Percentiles rank a stretch among this genome's conserved stretches.
Evolutionary conservation across 2,113 vertebrate genomes (phyloP).

Genomic region (Vimba vimba): DNA sequence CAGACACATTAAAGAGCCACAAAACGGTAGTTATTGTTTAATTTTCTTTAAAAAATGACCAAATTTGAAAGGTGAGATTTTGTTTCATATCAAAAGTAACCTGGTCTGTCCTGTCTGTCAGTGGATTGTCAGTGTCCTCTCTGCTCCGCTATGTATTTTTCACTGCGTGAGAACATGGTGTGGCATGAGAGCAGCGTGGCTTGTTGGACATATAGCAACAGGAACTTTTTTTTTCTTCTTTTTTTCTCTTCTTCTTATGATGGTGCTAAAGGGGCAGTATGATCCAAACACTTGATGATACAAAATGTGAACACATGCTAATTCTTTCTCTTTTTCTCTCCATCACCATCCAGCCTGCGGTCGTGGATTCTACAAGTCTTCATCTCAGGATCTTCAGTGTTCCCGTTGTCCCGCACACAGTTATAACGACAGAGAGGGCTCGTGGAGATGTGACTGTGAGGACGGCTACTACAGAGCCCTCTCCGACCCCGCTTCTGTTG

Average conservation of each 20-base stretch:
- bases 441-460: slow-evolving; percentile 94
- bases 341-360: slow-evolving; percentile 83
- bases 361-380: slow-evolving; percentile 97
- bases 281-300: slow-evolving; percentile 57
- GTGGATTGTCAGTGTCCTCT: too few species aligned
- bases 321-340: slow-evolving; percentile 28
- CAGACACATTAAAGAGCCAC: too few species aligned
- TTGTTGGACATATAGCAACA: too few species aligned
- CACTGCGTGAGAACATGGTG: too few species aligned
- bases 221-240: too few species aligned
- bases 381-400: slow-evolving; percentile 98
- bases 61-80: too few species aligned
- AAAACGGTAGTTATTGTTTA: too few species aligned
- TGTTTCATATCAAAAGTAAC: too few species aligned
- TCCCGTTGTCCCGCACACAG: slow-evolving; percentile 95
- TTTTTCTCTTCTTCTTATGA: slow-evolving; percentile 21
- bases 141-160: too few species aligned
- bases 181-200: too few species aligned
- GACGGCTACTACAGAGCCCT: slow-evolving; percentile 94
- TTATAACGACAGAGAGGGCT: slow-evolving; percentile 94
- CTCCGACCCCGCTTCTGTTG: slow-evolving; percentile 89
- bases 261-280: slow-evolving; percentile 53
- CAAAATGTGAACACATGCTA: slow-evolving; percentile 48
- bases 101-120: too few species aligned
- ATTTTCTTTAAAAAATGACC: too few species aligned